Evolutionary conservation across 2,113 vertebrate species (phyloP).

Genomic region (Peromyscus polionotus): DNA sequence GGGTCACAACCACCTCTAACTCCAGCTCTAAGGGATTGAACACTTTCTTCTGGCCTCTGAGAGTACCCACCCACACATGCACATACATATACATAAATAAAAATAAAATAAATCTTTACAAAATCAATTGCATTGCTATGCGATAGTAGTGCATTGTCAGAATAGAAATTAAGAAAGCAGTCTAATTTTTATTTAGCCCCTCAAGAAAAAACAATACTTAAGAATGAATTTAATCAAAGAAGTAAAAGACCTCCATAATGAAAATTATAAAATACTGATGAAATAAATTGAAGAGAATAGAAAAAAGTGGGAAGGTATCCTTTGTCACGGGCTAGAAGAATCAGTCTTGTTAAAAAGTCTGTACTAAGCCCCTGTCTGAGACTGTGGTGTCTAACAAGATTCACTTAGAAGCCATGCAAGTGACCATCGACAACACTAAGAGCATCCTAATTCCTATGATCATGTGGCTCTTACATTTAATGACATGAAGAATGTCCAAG

Average conservation of each 20-base stretch:
- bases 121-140: not conserved
- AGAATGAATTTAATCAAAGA: not conserved
- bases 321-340: not conserved
- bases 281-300: not conserved
- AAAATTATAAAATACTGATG: not conserved
- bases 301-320: not conserved
- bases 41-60: not conserved
- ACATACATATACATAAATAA: not conserved
- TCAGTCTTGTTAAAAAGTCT: not conserved
- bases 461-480: slow-evolving; percentile 92
- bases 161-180: not conserved
- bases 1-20: not conserved
- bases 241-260: not conserved
- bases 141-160: not conserved
- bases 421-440: slow-evolving; percentile 97
- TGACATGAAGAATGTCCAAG: slow-evolving; percentile 89
- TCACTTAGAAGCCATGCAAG: slow-evolving; percentile 93
- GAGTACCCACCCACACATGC: not conserved
- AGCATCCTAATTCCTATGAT: slow-evolving; percentile 78
- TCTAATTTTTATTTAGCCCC: not conserved
- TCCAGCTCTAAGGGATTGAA: not conserved
- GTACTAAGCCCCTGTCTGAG: slow-evolving; percentile 10
- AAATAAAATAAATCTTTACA: not conserved
- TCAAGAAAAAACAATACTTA: not conserved
- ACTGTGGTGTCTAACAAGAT: slow-evolving; percentile 96